Percentiles rank a stretch among this genome's conserved stretches.
Conservation (phyloP, 2,888 invertebrate genomes). For the Troilus luridus region DNA sequence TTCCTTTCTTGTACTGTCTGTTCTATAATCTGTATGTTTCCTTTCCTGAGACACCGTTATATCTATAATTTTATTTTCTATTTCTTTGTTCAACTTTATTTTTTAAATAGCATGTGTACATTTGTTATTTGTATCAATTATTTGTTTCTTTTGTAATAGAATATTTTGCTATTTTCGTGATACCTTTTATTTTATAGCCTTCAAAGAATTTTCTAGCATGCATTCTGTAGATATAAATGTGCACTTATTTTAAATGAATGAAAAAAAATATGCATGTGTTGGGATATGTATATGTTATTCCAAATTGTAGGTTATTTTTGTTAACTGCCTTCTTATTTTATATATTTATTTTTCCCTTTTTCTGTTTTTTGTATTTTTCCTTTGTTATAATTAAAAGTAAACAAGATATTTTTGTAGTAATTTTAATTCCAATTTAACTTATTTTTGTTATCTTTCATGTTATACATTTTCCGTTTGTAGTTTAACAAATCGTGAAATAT, state of each 20-base stretch:
- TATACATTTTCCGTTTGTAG: conserved; percentile 6
- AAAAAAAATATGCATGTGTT: conserved; percentile 12
- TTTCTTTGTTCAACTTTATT: neutral
- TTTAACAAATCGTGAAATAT: neutral
- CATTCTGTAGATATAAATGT: conserved; percentile 27
- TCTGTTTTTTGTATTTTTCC: conserved; percentile 28
- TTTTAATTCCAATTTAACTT: neutral
- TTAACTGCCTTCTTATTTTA: conserved; percentile 18
- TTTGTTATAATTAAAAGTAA: neutral
- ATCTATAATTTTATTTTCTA: neutral
- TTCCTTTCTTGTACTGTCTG: neutral
- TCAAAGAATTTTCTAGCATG: conserved; percentile 18
- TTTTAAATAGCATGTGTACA: conserved; percentile 6
- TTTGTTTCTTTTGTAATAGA: neutral
- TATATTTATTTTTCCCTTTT: neutral
- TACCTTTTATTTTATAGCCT: neutral
- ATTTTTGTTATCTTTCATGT: neutral
- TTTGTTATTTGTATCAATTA: neutral
- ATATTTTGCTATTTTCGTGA: neutral
- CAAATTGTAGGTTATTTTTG: conserved; percentile 35
- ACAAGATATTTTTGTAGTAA: neutral
- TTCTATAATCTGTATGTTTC: neutral
- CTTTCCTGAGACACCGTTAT: neutral
- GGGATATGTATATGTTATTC: conserved; percentile 45
- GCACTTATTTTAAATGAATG: conserved; percentile 21